These are phyloP conservation scores for Erinaceus europaeus DNA, from an alignment of 2,113 vertebrate species.

Conservation along the genomic window DNA sequence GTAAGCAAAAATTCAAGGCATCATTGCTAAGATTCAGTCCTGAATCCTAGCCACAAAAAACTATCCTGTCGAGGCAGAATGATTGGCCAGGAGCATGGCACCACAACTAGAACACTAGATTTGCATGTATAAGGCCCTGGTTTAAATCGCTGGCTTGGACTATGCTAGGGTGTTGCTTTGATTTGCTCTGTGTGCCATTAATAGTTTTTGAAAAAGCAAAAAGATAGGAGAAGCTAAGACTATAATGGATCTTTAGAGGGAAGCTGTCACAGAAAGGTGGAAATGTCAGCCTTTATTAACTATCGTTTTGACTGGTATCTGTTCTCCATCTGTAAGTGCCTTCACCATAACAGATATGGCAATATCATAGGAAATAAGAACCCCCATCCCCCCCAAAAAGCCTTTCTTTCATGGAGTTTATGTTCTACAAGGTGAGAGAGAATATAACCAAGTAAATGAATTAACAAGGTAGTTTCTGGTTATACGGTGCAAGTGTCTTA, in stretches of 20 bases:
- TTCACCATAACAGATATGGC: accelerated
- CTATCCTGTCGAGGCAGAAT: not conserved
- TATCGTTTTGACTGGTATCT: accelerated
- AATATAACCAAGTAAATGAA: not conserved
- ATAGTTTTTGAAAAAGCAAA: too few relatives aligned
- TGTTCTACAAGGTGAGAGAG: not conserved
- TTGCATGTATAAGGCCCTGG: too few relatives aligned
- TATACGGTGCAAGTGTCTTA: not conserved
- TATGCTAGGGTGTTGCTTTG: too few relatives aligned
- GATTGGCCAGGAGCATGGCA: too few relatives aligned
- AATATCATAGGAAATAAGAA: not conserved
- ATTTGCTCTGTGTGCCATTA: too few relatives aligned
- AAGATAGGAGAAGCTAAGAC: too few relatives aligned
- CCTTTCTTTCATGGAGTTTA: not conserved
- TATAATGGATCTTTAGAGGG: not conserved
- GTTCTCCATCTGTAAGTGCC: not conserved
- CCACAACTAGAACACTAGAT: too few relatives aligned
- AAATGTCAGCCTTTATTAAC: too few relatives aligned
- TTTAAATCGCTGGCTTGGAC: too few relatives aligned
- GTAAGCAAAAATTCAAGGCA: not conserved
- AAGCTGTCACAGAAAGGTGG: accelerated
- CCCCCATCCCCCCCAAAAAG: not conserved
- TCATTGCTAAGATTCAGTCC: not conserved
- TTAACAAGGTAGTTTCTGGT: not conserved
- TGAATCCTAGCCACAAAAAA: not conserved